phyloP scores from a whole-genome alignment of 2,888 invertebrate species.

The Cactoblastis cactorum region DNA sequence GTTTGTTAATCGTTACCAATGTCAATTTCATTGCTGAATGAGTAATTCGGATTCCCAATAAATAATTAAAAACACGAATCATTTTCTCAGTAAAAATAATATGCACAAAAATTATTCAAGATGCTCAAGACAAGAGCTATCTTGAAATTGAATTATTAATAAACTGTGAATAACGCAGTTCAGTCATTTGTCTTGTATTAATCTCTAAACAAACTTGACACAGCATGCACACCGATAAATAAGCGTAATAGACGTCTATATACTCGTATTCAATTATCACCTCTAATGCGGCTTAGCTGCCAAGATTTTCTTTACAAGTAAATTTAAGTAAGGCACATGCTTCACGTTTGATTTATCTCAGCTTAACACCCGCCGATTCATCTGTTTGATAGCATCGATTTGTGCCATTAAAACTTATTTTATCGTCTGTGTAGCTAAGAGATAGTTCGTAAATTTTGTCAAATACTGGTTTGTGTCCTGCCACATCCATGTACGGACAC shows the following conservation, averaged over 20 bases:
- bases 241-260: constrained; percentile 28
- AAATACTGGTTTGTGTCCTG: constrained; percentile 58
- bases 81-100: too few relatives aligned
- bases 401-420: constrained; percentile 57
- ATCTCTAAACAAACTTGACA: neutral
- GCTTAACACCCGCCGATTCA: constrained; percentile 42
- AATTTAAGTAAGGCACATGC: constrained; percentile 38
- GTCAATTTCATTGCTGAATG: neutral
- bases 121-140: neutral
- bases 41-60: neutral
- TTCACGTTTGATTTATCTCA: constrained; percentile 47
- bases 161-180: neutral
- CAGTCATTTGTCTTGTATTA: neutral
- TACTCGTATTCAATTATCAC: constrained; percentile 27
- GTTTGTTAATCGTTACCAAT: too few relatives aligned
- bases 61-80: too few relatives aligned
- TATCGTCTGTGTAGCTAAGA: constrained; percentile 39
- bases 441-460: constrained; percentile 56
- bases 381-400: constrained; percentile 58
- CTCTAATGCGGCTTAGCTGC: constrained; percentile 24
- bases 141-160: neutral
- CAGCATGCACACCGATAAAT: constrained; percentile 20
- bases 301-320: constrained; percentile 38
- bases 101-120: neutral
- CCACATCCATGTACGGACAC: constrained; percentile 51